phyloP scores from a whole-genome alignment of 2,888 invertebrate species.

The Andrena chrysosceles region DNA sequence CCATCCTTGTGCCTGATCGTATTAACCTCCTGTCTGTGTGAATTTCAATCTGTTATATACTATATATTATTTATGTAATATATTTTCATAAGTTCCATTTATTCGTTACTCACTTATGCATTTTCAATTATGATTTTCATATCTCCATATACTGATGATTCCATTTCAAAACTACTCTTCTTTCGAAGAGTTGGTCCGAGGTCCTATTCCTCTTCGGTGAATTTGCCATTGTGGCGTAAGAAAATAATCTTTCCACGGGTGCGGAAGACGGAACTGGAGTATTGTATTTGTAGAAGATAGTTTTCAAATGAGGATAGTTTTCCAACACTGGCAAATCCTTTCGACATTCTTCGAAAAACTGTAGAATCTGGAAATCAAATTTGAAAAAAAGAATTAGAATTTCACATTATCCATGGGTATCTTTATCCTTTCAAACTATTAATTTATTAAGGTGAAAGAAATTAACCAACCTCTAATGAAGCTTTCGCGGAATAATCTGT shows the following conservation, averaged over 20 bases:
- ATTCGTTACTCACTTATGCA: not conserved
- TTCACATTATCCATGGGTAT: not conserved
- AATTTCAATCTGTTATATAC: not conserved
- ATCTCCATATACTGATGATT: not conserved
- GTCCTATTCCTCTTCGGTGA: not conserved
- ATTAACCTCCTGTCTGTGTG: not conserved
- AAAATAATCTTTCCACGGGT: constrained; percentile 3
- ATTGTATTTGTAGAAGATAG: not conserved
- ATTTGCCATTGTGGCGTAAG: constrained; percentile 2
- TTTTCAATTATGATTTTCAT: constrained; percentile 1
- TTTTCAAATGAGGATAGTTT: not conserved
- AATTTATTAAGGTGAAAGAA: not conserved
- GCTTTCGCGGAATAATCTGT: not conserved
- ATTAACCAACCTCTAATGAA: not conserved
- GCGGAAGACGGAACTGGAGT: constrained; percentile 1
- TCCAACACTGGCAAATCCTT: not conserved
- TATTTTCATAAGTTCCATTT: not conserved
- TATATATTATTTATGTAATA: not conserved
- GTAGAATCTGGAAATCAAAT: constrained; percentile 1
- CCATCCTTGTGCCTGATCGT: not conserved
- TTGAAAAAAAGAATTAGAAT: not conserved
- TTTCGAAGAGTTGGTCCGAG: not conserved
- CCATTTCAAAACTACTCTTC: not conserved
- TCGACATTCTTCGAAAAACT: not conserved
- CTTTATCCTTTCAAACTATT: not conserved